Conservation (phyloP, 1,140 invertebrate species). For the Zaprionus capensis region DNA sequence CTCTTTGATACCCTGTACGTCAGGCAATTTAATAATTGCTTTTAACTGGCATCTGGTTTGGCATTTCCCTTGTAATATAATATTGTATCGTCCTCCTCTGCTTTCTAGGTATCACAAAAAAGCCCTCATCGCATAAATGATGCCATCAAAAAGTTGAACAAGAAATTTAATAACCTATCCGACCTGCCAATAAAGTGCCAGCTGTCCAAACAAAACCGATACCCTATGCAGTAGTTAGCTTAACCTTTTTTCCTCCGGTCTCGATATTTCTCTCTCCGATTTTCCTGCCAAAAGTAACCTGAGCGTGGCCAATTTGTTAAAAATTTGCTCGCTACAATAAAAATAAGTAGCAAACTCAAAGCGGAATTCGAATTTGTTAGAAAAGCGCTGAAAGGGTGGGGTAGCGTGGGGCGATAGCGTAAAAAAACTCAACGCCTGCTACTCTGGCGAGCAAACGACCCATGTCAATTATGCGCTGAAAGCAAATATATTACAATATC, state of each 20-base stretch:
- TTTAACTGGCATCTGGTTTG: not conserved
- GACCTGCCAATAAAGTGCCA: conserved; percentile 74
- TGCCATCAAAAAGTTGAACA: conserved; percentile 72
- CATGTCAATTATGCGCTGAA: conserved; percentile 82
- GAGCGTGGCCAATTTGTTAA: conserved; percentile 72
- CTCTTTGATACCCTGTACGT: conserved; percentile 2
- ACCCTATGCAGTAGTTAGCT: conserved; percentile 53
- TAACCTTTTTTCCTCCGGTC: conserved; percentile 57
- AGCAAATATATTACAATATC: conserved; percentile 83
- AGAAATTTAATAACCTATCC: conserved; percentile 71
- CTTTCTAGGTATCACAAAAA: not conserved
- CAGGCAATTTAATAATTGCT: not conserved
- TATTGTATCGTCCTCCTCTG: not conserved
- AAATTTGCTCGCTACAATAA: conserved; percentile 27
- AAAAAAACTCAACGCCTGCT: conserved; percentile 49
- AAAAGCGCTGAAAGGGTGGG: not conserved
- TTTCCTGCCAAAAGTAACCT: conserved; percentile 56
- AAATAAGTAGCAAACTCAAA: conserved; percentile 27
- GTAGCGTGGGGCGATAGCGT: not conserved
- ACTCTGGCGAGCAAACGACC: conserved; percentile 69
- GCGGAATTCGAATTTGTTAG: not conserved
- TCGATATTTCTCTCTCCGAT: conserved; percentile 3
- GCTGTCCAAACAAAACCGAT: conserved; percentile 70
- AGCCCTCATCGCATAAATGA: conserved; percentile 48
- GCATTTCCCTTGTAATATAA: not conserved